These are phyloP conservation scores for Notolepis coatsorum DNA, from an alignment of 2,797 vertebrate genomes.

Conservation along the genomic window DNA sequence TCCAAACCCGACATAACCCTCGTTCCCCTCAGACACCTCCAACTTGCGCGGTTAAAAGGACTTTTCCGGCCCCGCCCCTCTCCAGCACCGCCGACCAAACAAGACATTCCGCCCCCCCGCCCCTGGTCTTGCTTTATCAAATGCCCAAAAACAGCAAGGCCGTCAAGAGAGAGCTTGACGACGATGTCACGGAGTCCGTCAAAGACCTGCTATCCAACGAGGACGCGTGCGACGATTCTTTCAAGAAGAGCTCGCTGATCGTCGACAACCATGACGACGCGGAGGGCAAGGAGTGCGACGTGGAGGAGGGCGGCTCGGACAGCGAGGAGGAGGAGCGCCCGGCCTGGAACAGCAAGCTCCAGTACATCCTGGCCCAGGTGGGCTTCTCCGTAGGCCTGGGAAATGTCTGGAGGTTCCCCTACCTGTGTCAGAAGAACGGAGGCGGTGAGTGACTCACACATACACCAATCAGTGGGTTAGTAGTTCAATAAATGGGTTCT, in stretches of 20 bases:
- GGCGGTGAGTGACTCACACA: constrained; percentile 86
- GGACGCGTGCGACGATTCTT: constrained; percentile 91
- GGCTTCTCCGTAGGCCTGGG: constrained; percentile 98
- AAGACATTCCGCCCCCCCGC: constrained; percentile 73
- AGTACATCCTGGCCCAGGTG: constrained; percentile 98
- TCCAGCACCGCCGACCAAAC: constrained; percentile 30
- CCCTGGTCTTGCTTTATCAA: constrained; percentile 81
- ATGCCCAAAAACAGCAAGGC: constrained; percentile 99
- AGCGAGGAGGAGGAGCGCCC: constrained; percentile 89
- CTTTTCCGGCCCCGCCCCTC: constrained; percentile 15
- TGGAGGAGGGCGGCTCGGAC: constrained; percentile 72
- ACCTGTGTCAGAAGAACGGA: constrained; percentile 98
- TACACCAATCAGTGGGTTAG: background rate
- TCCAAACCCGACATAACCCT: constrained; percentile 1
- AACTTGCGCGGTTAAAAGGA: background rate
- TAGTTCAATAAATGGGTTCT: too few species aligned
- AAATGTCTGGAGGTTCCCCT: constrained; percentile 98
- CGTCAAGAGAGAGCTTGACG: constrained; percentile 95
- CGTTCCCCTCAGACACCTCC: constrained; percentile 16
- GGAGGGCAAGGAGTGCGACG: constrained; percentile 71
- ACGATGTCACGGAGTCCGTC: constrained; percentile 96
- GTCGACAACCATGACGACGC: constrained; percentile 82
- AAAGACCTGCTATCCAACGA: constrained; percentile 98
- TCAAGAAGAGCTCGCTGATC: constrained; percentile 93
- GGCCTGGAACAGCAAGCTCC: constrained; percentile 97